phyloP scores from a whole-genome alignment of 1,140 invertebrate species.

The Anastatus disparis region DNA sequence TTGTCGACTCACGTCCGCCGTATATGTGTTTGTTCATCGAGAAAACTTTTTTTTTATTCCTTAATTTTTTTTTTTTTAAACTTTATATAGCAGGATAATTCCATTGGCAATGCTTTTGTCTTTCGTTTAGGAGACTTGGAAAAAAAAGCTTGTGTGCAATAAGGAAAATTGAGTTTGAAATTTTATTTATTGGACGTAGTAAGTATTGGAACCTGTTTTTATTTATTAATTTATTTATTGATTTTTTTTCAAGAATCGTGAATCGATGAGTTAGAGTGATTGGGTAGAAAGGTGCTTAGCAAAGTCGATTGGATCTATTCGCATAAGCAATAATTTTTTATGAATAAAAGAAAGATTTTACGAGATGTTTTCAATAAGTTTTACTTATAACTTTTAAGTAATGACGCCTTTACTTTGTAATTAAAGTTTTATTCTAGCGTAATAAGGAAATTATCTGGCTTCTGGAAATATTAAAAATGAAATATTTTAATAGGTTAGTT shows the following conservation, averaged over 20 bases:
- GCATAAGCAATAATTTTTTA: too few species aligned
- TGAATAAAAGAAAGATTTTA: not conserved
- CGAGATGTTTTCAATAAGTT: conserved; percentile 22
- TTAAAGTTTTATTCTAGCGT: not conserved
- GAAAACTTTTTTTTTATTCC: too few species aligned
- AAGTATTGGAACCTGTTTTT: too few species aligned
- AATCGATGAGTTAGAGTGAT: conserved; percentile 4
- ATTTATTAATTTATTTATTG: not conserved
- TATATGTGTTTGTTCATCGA: too few species aligned
- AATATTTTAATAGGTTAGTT: too few species aligned
- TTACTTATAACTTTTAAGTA: conserved; percentile 19
- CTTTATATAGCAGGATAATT: too few species aligned
- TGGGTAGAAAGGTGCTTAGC: not conserved
- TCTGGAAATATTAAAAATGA: not conserved
- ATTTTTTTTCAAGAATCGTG: not conserved
- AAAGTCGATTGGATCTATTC: not conserved
- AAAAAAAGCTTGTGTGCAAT: not conserved
- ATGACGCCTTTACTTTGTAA: not conserved
- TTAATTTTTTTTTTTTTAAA: too few species aligned
- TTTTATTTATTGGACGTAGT: too few species aligned
- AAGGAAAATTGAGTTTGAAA: conserved; percentile 2
- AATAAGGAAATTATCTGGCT: not conserved
- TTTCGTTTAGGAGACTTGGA: not conserved
- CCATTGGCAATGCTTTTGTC: too few species aligned
- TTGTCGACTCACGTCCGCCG: conserved; percentile 33